These are phyloP conservation scores for Colius striatus DNA, from an alignment of 2,113 vertebrate species.

Conservation along the genomic window DNA sequence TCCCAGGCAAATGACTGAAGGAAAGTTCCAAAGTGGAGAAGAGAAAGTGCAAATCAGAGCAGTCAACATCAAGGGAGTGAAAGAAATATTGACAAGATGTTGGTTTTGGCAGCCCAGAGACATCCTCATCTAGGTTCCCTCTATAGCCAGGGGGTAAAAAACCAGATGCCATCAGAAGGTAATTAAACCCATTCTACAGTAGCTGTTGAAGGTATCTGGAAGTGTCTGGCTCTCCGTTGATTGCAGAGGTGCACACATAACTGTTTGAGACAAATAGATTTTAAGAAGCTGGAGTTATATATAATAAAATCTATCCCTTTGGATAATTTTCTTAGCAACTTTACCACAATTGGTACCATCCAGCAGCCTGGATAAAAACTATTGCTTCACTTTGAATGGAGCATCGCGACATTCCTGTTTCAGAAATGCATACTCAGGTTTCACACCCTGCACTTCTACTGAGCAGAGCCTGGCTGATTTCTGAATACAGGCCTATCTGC, in stretches of 20 bases:
- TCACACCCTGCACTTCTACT: not conserved
- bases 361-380: not conserved
- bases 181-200: not conserved
- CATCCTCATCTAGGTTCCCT: not conserved
- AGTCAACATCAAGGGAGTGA: not conserved
- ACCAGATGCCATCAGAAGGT: not conserved
- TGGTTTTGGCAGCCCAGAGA: not conserved
- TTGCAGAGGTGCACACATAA: not conserved
- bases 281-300: not conserved
- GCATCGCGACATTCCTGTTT: not conserved
- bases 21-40: not conserved
- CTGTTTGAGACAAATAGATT: not conserved
- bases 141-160: not conserved
- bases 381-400: not conserved
- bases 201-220: not conserved
- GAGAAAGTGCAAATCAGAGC: not conserved
- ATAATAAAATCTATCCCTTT: not conserved
- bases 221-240: not conserved
- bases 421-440: not conserved
- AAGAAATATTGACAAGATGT: not conserved
- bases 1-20: not conserved
- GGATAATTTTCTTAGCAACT: not conserved
- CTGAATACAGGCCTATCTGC: not conserved
- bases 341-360: not conserved
- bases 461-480: not conserved